Conservation (phyloP, 2,888 invertebrate genomes). For the Nudaria mundana region DNA sequence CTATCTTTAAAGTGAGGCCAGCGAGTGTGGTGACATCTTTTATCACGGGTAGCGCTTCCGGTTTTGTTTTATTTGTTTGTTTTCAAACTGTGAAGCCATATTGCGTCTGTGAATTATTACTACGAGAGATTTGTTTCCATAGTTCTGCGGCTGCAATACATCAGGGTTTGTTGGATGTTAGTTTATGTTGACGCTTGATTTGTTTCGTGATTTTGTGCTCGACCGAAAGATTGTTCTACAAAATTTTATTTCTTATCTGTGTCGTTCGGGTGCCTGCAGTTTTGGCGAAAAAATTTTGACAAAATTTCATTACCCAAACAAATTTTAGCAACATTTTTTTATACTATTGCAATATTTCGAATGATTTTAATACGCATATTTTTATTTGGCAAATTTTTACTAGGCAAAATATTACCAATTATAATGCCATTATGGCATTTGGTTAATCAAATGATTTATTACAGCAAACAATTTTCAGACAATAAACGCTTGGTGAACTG, state of each 20-base stretch:
- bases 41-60: slow-evolving; percentile 67
- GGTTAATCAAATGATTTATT: no score
- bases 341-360: no score
- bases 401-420: no score
- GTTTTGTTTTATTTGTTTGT: slow-evolving; percentile 69
- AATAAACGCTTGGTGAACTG: no score
- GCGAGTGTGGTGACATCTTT: slow-evolving; percentile 72
- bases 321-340: no score
- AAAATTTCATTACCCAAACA: no score
- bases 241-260: slow-evolving; percentile 44
- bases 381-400: no score
- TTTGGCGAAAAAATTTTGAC: no score
- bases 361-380: no score
- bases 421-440: no score
- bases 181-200: slow-evolving; percentile 73
- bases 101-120: slow-evolving; percentile 76
- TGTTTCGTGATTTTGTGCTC: slow-evolving; percentile 67
- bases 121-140: slow-evolving; percentile 77
- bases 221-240: slow-evolving; percentile 43
- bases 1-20: slow-evolving; percentile 67
- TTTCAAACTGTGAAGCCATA: slow-evolving; percentile 69
- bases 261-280: no score
- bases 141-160: slow-evolving; percentile 75
- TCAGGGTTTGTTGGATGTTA: slow-evolving; percentile 75
- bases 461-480: no score